Base-by-base conservation (phyloP, 2,888 invertebrate species). In the Nomada hirtipes region DNA sequence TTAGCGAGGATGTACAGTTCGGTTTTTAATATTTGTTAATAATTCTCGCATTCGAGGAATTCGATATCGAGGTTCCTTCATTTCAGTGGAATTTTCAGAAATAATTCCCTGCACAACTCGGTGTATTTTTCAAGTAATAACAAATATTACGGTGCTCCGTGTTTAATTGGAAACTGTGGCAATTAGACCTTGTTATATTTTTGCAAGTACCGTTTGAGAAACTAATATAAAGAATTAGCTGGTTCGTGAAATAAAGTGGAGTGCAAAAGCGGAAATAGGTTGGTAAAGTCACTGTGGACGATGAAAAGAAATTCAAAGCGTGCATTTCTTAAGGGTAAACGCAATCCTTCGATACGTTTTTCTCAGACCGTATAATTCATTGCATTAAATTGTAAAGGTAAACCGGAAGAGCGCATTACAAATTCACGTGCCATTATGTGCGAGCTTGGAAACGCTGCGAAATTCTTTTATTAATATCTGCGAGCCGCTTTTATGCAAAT, bases 391-490 rank as follows among this genome's bases (percentile, higher is more conserved):
- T 64, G 13, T 23, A 15, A 36, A 36, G 20, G 50, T 7, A 2
- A 4, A 26, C 15, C 47, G 15, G 4, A 18, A 44, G 36, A 29
- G 42, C 9, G 13, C 44, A 29, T 72, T 63, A 50, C 50, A 20
- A n/a, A 23, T 36, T 2, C 42, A n/a, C 11, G 7, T 42, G 42
- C 23, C 53, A 44, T 50, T 20, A 20, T 70, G 20, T 13, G 13
- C 71, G 3, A 36, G 20, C 9, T 20, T 0, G 44, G 15, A 18
- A 15, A 13, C 20, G 36, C 18, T 55, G 29, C 47, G 18, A 67
- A 68, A 71, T 26, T 47, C 18, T 55, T 44, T 71, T 71, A 61
- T 79, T 79, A 80, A 71, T 76, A 76, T 76, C 69, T 57, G 76
- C 79, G 53, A 9, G 29, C 50, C 4, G 2, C 36, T 63, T 20